phyloP scores from a whole-genome alignment of 2,113 vertebrate genomes.

The Xenus cinereus region DNA sequence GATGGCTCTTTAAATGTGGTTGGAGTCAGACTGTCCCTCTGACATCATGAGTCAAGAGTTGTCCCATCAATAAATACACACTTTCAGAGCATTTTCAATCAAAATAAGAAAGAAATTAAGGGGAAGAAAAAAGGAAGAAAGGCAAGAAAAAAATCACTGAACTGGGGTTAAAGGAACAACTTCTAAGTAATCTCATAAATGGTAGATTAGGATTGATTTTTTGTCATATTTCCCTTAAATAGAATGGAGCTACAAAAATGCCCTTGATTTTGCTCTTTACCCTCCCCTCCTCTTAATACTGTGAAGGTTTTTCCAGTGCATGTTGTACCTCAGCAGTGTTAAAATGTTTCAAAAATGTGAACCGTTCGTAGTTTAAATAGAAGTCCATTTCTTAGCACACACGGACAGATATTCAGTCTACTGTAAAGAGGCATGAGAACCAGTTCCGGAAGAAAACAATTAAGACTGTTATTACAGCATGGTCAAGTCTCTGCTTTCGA shows the following conservation, averaged over 20 bases:
- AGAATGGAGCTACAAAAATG: background rate
- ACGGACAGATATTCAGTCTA: background rate
- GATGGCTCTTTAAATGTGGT: background rate
- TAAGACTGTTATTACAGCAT: background rate
- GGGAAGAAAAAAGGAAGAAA: background rate
- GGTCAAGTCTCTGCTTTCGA: background rate
- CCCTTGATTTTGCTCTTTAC: background rate
- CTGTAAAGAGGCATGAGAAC: background rate
- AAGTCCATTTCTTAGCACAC: background rate
- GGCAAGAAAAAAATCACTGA: background rate
- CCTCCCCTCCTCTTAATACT: background rate
- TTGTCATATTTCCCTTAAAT: background rate
- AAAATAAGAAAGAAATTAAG: background rate
- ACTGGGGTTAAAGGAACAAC: background rate
- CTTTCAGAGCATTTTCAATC: background rate
- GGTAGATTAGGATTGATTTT: slow-evolving; percentile 2
- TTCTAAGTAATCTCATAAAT: slow-evolving; percentile 26
- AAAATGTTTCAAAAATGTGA: background rate
- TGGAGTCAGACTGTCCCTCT: background rate
- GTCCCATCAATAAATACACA: background rate
- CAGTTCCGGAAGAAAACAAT: background rate
- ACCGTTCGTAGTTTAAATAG: background rate
- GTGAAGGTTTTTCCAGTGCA: background rate
- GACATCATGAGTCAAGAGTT: background rate
- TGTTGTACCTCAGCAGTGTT: background rate